Conservation (phyloP, 2,888 invertebrate genomes). For the Horisme vitalbata region DNA sequence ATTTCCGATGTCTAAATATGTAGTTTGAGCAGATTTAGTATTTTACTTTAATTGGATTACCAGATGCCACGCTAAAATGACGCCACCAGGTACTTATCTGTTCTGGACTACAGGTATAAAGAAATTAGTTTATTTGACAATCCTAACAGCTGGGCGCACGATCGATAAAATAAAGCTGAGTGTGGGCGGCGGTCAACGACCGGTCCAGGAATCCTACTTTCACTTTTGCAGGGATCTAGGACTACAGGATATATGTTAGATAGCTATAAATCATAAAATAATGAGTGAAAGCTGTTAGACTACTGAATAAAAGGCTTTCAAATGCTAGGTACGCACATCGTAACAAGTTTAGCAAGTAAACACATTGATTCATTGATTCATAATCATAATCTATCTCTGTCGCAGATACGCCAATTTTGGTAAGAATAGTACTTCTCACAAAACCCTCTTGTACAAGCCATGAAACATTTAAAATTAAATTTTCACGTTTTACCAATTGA, state of each 20-base stretch:
- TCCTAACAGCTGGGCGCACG: slow-evolving; percentile 30
- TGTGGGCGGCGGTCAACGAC: slow-evolving; percentile 54
- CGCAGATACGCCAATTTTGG: too few species aligned
- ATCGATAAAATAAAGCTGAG: slow-evolving; percentile 43
- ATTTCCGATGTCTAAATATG: slow-evolving; percentile 27
- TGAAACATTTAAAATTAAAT: too few species aligned
- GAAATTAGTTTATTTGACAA: slow-evolving; percentile 23
- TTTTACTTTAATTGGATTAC: slow-evolving; percentile 34
- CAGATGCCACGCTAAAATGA: slow-evolving; percentile 30
- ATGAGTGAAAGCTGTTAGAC: slow-evolving; percentile 18
- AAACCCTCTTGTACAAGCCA: too few species aligned
- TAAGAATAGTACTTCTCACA: too few species aligned
- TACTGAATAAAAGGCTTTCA: slow-evolving; percentile 9
- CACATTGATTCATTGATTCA: slow-evolving; percentile 12
- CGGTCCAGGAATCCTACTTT: slow-evolving; percentile 40
- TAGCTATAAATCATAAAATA: background rate
- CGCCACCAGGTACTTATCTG: slow-evolving; percentile 19
- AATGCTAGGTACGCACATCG: too few species aligned
- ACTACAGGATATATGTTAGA: slow-evolving; percentile 1
- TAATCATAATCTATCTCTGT: slow-evolving; percentile 4
- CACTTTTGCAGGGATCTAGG: slow-evolving; percentile 28
- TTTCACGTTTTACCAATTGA: too few species aligned
- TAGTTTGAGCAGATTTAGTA: slow-evolving; percentile 30
- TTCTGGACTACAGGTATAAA: slow-evolving; percentile 16
- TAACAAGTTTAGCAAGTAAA: slow-evolving; percentile 20